Percentiles rank a stretch among this genome's conserved stretches.
phyloP scores from a whole-genome alignment of 2,797 vertebrate genomes.

The Borostomias antarcticus region DNA sequence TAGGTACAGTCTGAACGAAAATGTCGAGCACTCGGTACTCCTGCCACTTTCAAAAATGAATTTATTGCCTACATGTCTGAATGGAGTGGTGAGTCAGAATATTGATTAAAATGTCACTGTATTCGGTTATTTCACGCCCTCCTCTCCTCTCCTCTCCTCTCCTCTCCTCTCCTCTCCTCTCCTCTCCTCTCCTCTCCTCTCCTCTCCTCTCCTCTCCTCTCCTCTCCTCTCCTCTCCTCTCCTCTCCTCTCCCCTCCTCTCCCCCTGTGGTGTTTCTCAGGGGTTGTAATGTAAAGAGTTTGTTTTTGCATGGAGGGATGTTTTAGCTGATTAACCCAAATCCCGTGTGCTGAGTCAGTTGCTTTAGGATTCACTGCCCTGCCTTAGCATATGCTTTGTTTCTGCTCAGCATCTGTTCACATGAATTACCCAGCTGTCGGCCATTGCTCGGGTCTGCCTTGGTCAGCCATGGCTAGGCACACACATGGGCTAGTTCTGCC shows the following conservation, averaged over 20 bases:
- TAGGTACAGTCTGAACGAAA: neutral
- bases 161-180: too few relatives aligned
- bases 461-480: neutral
- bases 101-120: constrained; percentile 1
- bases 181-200: neutral
- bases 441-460: neutral
- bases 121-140: constrained; percentile 2
- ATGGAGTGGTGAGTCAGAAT: constrained; percentile 5
- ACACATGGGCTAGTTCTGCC: too few relatives aligned
- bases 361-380: neutral
- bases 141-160: too few relatives aligned
- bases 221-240: neutral
- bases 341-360: constrained; percentile 15
- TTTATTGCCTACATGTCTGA: neutral
- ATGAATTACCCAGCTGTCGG: neutral
- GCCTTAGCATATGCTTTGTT: neutral
- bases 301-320: too few relatives aligned
- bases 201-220: neutral
- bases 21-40: neutral
- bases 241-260: neutral
- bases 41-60: neutral
- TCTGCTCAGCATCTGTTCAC: neutral
- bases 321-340: constrained; percentile 20
- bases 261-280: neutral
- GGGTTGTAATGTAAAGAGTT: too few relatives aligned